phyloP scores from a whole-genome alignment of 2,797 vertebrate genomes.

The Malacoraja senta region DNA sequence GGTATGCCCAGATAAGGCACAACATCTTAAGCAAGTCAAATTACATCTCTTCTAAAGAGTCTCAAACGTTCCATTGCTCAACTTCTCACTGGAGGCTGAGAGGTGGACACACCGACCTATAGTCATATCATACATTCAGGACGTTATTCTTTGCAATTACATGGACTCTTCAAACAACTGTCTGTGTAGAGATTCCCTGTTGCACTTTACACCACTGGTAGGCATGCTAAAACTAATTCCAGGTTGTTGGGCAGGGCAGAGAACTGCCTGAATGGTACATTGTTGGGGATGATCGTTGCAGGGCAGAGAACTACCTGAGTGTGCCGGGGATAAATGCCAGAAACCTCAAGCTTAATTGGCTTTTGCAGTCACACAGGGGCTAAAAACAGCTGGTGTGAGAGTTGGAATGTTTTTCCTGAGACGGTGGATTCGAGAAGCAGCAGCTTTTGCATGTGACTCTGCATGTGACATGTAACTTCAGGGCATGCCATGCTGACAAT shows the following conservation, averaged over 20 bases:
- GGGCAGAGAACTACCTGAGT: background rate
- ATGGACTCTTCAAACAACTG: background rate
- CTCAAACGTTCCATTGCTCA: no score
- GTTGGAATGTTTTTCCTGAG: background rate
- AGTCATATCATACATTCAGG: no score
- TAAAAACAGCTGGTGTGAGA: background rate
- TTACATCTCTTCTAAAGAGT: no score
- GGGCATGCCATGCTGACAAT: background rate
- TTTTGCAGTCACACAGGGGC: background rate
- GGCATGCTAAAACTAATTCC: background rate
- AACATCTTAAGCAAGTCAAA: no score
- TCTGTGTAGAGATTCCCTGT: background rate
- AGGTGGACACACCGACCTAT: no score
- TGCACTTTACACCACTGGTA: background rate
- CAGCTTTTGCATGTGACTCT: background rate
- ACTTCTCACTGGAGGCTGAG: no score
- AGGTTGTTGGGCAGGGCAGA: background rate
- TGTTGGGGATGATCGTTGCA: background rate
- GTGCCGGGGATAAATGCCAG: background rate
- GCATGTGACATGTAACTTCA: background rate
- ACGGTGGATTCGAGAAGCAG: background rate
- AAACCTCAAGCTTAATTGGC: background rate
- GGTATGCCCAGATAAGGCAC: no score
- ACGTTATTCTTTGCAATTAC: background rate
- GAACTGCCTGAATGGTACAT: background rate